Base-by-base conservation (phyloP, 1,140 invertebrate genomes). In the Sitodiplosis mosellana region DNA sequence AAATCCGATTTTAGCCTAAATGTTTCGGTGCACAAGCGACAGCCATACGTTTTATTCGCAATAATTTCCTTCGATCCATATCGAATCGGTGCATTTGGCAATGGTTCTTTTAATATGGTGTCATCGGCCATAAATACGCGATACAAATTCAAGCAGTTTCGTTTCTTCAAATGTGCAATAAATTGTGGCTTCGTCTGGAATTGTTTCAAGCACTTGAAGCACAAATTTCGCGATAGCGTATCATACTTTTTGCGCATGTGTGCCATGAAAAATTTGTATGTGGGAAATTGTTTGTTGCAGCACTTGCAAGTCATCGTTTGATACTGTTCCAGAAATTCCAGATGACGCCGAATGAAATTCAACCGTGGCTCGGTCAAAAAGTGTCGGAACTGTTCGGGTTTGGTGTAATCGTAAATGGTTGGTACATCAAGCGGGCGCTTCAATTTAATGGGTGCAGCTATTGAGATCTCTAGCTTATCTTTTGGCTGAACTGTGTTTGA, bases 251-350 rank as follows among this genome's bases (percentile, higher is more conserved):
- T 64, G 37, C 62, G 57, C 47, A 64, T 63, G 43, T 64, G 62
- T n/a, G 60, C 62, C 62, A 64, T 64, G 40, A 64, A 64, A 47
- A 60, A 60, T 51, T 64, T 64, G 43, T 64, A 64, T 7, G 59
- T 61, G 41, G 52, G 56, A 34, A 60, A 63, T 44, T 51, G 55
- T 43, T 60, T 60, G 48, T 53, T 56, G 49, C 62, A 64, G 42
- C 62, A 64, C 34, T 57, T 60, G 38, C 62, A 64, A 4, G 58
- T 63, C 59, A 64, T 61, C 33, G 54, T 61, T 48, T 64, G 62
- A 50, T 64, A 64, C 20, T 64, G 62, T 37, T 61, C 55, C 11
- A 64, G 51, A 36, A 64, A 64, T 42, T 64, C 62, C 8, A 53
- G 50, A 45, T 64, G 60, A 44, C 59, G 57, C 34, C 59, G 54